phyloP scores from a whole-genome alignment of 2,797 vertebrate genomes.

The Bufotes viridis region DNA sequence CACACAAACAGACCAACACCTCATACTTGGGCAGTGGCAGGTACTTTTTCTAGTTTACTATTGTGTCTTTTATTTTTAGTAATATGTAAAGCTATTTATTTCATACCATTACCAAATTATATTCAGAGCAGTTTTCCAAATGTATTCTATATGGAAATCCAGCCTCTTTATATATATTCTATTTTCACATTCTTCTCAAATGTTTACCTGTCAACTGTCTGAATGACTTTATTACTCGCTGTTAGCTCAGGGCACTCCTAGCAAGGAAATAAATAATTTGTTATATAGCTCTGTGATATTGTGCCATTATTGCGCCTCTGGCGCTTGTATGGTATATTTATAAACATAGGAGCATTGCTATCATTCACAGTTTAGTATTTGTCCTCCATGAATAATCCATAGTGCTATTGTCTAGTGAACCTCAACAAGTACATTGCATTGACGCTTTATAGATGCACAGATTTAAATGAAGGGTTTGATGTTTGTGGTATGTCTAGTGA shows the following conservation, averaged over 20 bases:
- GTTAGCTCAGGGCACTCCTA: conserved; percentile 47
- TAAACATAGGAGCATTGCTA: conserved; percentile 45
- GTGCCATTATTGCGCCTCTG: conserved; percentile 38
- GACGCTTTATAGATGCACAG: not conserved
- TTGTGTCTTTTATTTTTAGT: not conserved
- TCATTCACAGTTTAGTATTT: conserved; percentile 40
- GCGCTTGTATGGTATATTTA: conserved; percentile 56
- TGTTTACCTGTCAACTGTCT: conserved; percentile 45
- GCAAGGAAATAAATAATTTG: conserved; percentile 58
- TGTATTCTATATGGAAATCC: conserved; percentile 14
- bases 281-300: conserved; percentile 49
- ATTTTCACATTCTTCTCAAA: conserved; percentile 6
- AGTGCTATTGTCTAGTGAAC: not conserved
- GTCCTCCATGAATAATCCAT: conserved; percentile 45
- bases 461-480: not conserved
- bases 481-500: not conserved
- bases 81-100: not conserved
- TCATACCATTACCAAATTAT: not conserved
- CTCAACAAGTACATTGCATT: conserved; percentile 8
- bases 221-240: conserved; percentile 56
- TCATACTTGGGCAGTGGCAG: too few species aligned
- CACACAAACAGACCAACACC: too few species aligned
- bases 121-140: not conserved
- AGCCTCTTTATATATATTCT: conserved; percentile 7
- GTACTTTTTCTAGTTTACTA: too few species aligned